A percentile compares a stretch with the other conserved stretches of the same genome.
These are phyloP conservation scores for Mimas tiliae DNA, from an alignment of 2,888 invertebrate species.

Conservation along the genomic window DNA sequence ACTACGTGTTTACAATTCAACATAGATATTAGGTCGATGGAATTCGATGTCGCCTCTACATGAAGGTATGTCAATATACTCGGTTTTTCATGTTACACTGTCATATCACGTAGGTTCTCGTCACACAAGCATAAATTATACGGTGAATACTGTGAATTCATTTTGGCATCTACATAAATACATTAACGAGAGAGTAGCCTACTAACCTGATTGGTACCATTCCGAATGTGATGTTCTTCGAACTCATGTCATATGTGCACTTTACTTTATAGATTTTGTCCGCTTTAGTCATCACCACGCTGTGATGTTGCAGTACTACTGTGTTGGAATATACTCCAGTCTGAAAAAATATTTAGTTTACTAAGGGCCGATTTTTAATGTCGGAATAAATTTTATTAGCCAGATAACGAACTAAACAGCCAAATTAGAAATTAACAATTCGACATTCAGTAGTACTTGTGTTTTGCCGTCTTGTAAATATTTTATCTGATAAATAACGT, in stretches of 20 bases:
- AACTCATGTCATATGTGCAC: conserved; percentile 98
- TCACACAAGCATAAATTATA: conserved; percentile 56
- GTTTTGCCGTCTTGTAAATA: too few species aligned
- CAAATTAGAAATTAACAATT: too few species aligned
- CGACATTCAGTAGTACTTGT: too few species aligned
- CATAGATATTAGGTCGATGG: conserved; percentile 55
- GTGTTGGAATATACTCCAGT: conserved; percentile 97
- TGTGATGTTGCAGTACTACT: conserved; percentile 96
- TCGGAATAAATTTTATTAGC: too few species aligned
- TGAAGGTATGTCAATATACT: conserved; percentile 54
- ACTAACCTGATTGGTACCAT: conserved; percentile 97
- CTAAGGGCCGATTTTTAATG: background rate
- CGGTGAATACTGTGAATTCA: conserved; percentile 47
- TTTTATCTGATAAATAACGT: too few species aligned
- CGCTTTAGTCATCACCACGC: conserved; percentile 98
- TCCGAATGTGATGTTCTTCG: conserved; percentile 98
- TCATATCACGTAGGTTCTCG: conserved; percentile 58
- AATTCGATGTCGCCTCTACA: conserved; percentile 58
- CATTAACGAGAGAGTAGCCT: conserved; percentile 31
- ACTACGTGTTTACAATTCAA: conserved; percentile 62
- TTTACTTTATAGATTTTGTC: conserved; percentile 98
- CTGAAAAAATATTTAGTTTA: conserved; percentile 79
- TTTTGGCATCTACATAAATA: conserved; percentile 40
- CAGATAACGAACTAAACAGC: too few species aligned
- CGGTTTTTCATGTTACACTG: conserved; percentile 54